Evolutionary conservation across 2,888 invertebrate species (phyloP).

Genomic region (Parasteatoda lunata): DNA sequence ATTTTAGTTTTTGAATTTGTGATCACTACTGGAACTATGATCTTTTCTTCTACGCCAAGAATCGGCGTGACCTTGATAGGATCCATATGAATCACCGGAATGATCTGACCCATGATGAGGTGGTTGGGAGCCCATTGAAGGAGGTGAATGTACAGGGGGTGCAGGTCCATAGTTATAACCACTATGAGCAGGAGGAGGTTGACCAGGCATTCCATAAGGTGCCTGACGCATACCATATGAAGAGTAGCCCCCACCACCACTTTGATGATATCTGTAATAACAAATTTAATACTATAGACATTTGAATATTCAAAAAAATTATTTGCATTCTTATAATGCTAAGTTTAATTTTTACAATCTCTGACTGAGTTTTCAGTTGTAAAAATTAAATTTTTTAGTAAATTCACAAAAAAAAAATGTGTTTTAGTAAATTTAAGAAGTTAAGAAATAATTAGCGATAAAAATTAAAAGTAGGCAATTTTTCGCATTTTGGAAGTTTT

Average conservation of each 20-base stretch:
- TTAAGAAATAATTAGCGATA: no score
- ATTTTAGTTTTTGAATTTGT: conserved; percentile 52
- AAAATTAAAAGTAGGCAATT: no score
- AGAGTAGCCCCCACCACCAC: conserved; percentile 34
- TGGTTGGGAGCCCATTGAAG: conserved; percentile 41
- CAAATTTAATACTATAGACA: no score
- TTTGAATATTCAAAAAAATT: no score
- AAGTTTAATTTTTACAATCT: no score
- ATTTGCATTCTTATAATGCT: no score
- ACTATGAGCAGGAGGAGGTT: conserved; percentile 51
- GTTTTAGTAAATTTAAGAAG: no score
- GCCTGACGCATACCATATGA: conserved; percentile 37
- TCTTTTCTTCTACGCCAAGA: conserved; percentile 62
- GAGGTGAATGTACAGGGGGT: conserved; percentile 46
- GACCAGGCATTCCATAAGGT: conserved; percentile 11
- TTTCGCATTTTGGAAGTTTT: no score
- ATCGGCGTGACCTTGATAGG: conserved; percentile 62
- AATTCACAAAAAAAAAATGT: no score
- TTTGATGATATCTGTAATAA: conserved; percentile 30
- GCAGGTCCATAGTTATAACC: conserved; percentile 40
- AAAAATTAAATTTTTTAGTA: no score
- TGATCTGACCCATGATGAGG: conserved; percentile 37
- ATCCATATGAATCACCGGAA: conserved; percentile 33
- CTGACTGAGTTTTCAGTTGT: no score
- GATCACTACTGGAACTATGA: conserved; percentile 35